Percentiles rank a stretch among this genome's conserved stretches.
phyloP scores from a whole-genome alignment of 2,888 invertebrate species.

The Dicyrtomina minuta region DNA sequence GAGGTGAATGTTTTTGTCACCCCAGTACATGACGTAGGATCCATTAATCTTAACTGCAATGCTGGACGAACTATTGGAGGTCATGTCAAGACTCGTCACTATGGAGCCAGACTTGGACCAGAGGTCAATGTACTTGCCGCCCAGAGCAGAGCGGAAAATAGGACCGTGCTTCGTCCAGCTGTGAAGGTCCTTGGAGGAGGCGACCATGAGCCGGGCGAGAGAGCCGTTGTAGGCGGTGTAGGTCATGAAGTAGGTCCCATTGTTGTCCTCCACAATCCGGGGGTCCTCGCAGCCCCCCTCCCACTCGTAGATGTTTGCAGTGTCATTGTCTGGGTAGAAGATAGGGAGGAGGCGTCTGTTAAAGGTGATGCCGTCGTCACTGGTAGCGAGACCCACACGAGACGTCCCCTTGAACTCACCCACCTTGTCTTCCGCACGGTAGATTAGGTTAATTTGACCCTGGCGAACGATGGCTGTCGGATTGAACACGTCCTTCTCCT shows the following conservation, averaged over 20 bases:
- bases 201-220: slow-evolving; percentile 42
- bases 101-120: slow-evolving; percentile 50
- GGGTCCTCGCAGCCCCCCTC: slow-evolving; percentile 51
- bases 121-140: slow-evolving; percentile 32
- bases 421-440: slow-evolving; percentile 46
- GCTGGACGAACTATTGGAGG: slow-evolving; percentile 3
- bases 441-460: slow-evolving; percentile 41
- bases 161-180: slow-evolving; percentile 46
- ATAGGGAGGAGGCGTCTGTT: slow-evolving; percentile 35
- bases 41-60: slow-evolving; percentile 39
- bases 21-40: slow-evolving; percentile 49
- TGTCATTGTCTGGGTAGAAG: slow-evolving; percentile 48
- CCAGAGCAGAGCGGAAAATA: slow-evolving; percentile 34
- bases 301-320: slow-evolving; percentile 39
- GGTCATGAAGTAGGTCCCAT: slow-evolving; percentile 43
- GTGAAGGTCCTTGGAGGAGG: slow-evolving; percentile 38
- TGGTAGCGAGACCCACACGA: slow-evolving; percentile 42
- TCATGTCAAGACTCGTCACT: slow-evolving; percentile 34
- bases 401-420: slow-evolving; percentile 46
- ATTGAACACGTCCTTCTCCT: slow-evolving; percentile 50
- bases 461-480: slow-evolving; percentile 44
- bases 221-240: slow-evolving; percentile 48
- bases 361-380: slow-evolving; percentile 43
- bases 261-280: slow-evolving; percentile 34
- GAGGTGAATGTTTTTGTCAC: slow-evolving; percentile 42